These are phyloP conservation scores for Rhyacichthys aspro DNA, from an alignment of 2,797 vertebrate genomes.

Conservation along the genomic window DNA sequence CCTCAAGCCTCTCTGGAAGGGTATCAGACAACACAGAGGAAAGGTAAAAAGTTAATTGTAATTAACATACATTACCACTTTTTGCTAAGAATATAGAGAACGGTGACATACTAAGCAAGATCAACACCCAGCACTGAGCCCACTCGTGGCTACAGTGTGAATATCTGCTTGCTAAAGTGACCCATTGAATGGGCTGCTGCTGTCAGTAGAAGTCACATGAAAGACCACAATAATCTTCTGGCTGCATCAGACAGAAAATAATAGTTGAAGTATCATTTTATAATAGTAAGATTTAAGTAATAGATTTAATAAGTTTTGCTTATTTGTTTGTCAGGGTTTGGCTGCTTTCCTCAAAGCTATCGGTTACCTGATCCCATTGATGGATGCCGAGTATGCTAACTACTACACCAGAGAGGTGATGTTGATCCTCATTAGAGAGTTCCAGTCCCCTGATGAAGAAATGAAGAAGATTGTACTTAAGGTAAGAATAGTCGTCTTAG, in stretches of 20 bases:
- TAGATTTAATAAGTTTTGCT: no score
- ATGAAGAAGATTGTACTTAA: constrained; percentile 99
- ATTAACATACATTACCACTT: background rate
- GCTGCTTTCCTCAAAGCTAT: constrained; percentile 99
- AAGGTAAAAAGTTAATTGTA: constrained; percentile 81
- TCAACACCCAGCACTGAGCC: constrained; percentile 46
- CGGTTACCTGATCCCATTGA: constrained; percentile 97
- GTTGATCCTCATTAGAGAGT: constrained; percentile 99
- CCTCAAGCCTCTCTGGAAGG: constrained; percentile 98
- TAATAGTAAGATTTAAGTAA: no score
- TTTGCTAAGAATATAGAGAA: background rate
- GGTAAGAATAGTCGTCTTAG: constrained; percentile 68
- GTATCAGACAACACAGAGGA: constrained; percentile 98
- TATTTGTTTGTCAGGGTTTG: constrained; percentile 84
- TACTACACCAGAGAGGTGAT: constrained; percentile 99
- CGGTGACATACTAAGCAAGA: constrained; percentile 29
- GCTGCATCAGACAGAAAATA: constrained; percentile 30
- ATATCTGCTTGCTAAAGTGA: constrained; percentile 57
- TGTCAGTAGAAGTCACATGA: constrained; percentile 36
- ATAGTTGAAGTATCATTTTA: background rate
- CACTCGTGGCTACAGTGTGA: constrained; percentile 47
- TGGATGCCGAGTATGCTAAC: constrained; percentile 99
- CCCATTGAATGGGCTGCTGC: constrained; percentile 42
- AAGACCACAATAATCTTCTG: constrained; percentile 29
- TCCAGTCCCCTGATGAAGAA: constrained; percentile 98